Base-by-base conservation (phyloP, 2,888 invertebrate species). In the Eilema sororculum region DNA sequence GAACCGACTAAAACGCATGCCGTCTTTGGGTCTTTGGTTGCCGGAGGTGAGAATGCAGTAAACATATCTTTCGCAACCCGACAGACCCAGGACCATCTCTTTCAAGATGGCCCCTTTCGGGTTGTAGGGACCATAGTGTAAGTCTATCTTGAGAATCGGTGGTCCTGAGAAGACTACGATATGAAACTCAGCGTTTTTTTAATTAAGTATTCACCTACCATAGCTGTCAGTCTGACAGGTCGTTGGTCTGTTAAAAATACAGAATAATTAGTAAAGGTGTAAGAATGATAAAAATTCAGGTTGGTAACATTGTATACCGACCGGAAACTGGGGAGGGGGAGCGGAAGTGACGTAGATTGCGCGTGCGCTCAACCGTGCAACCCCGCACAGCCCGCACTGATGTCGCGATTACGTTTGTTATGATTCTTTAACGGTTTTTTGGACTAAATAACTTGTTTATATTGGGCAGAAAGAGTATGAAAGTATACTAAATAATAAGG, bases 261-360 rank as follows among this genome's bases (percentile, higher is more conserved):
- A 16, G 13, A 59, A 41, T 66, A 69, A 67, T 72, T 52, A 46
- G 0, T 22, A 64, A 46, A 12, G 28, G 52, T 64, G 64, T 62
- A 22, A 59, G 33, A 57, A 33, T 33, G 10, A 58, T 70, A 65
- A 59, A 70, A 37, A 13, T 37, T 56, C 56, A 73, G 62, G 56
- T 41, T 61, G 67, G 70, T 74, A 62, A 62, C 64, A 74, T 68
- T 73, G 77, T 71, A 80, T 82, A 79, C 76, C 78, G 75, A 72
- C 85, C 87, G 89, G 89, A 89, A 86, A 81, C 74, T 74, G 77
- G 78, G 76, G 77, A 77, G 84, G 80, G 80, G 84, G 79, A 74
- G 71, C 85, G 90, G 90, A 89, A 87, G 84, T 91, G 90, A 91
- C 89, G 90, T 90, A 87, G 89, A 70, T 79, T 86, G 85, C 83